Base-by-base conservation (phyloP, 2,888 invertebrate species). In the Ectropis crepuscularia region DNA sequence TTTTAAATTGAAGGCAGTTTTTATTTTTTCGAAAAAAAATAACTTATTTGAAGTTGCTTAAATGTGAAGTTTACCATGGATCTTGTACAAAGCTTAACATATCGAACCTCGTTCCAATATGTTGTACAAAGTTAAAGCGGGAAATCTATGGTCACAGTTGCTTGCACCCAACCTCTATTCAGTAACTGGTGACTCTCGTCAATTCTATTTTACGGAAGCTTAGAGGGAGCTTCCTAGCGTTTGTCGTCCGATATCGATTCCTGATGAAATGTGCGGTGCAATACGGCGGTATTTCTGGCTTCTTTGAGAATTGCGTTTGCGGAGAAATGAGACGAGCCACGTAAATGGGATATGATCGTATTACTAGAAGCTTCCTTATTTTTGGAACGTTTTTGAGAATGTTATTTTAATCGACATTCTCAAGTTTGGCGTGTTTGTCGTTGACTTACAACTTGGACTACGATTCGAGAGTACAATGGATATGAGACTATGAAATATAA, bases 251-350 rank as follows among this genome's bases (percentile, higher is more conserved):
- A 43, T 53, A 59, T 63, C 58, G 58, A 49, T 63, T 49, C 28
- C 59, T 49, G 16, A 41, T 54, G 51, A 62, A 16, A 46, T 49
- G 46, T 59, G 46, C 47, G 36, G 49, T 55, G 16, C 67, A 67
- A 46, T 67, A 63, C 38, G 46, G 57, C 57, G 63, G 65, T 67
- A 70, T 63, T 72, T 74, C 74, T 73, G 68, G 67, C n/a, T 71
- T 16, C 48, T 43, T 53, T 57, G 42, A 50, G 28, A 9, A 51
- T 49, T 16, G 53, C 43, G 43, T 10, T 53, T 37, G 2, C 36
- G 43, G 37, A 43, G 9, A n/a, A 37, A 43, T 43, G 10, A 4
- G 16, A 51, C 5, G 4, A 12, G 10, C 11, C 8, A 36, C 36
- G 6, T 16, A 16, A 41, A 41, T 28, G 16, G 16, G 16, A 28